Evolutionary conservation across 2,888 invertebrate genomes (phyloP).

Genomic region (Synanthedon andrenaeformis): DNA sequence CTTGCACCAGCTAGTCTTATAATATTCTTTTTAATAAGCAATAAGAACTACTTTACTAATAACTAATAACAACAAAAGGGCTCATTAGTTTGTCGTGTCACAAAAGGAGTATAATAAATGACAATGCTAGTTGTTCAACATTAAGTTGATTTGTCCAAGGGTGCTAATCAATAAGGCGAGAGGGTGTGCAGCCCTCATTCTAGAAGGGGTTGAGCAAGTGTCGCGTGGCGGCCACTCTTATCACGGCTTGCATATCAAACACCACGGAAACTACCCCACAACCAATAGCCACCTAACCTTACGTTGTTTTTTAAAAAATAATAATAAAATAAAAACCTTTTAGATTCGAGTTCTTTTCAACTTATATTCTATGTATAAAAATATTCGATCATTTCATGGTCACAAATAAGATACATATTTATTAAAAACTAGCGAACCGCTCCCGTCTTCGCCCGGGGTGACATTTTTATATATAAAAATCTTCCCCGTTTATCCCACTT

Average conservation of each 20-base stretch:
- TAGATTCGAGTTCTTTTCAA: background rate
- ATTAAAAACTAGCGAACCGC: too few species aligned
- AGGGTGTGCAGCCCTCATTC: slow-evolving; percentile 56
- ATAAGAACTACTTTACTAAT: too few species aligned
- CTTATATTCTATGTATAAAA: background rate
- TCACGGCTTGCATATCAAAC: slow-evolving; percentile 63
- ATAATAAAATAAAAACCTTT: background rate
- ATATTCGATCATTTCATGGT: background rate
- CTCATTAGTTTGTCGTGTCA: too few species aligned
- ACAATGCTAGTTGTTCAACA: slow-evolving; percentile 23
- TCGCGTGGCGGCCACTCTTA: slow-evolving; percentile 58
- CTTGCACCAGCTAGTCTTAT: too few species aligned
- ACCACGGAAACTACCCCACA: slow-evolving; percentile 44
- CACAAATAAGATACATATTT: too few species aligned
- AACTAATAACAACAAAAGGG: too few species aligned
- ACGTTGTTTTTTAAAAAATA: background rate
- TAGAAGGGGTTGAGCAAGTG: slow-evolving; percentile 62
- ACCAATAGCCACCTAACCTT: slow-evolving; percentile 9
- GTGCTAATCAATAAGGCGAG: slow-evolving; percentile 65
- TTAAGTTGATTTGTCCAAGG: slow-evolving; percentile 41
- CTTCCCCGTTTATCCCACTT: too few species aligned
- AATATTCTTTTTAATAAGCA: too few species aligned
- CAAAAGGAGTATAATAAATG: too few species aligned
- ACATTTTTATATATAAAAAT: too few species aligned
- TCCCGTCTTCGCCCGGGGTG: too few species aligned